phyloP scores from a whole-genome alignment of 2,113 vertebrate species.

The Scartelaos histophorus region DNA sequence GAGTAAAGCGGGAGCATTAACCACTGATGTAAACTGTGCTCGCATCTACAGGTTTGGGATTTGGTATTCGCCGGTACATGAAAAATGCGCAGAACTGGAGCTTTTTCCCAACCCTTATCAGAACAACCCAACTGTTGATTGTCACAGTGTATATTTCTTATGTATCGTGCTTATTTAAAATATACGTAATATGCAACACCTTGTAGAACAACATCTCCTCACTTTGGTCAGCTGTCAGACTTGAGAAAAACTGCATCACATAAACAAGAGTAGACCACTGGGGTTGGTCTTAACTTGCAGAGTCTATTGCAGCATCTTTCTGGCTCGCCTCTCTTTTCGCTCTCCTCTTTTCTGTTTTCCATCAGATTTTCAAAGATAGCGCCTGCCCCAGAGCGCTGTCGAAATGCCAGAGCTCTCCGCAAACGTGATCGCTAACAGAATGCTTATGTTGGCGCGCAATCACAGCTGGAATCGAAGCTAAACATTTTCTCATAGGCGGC shows the following conservation, averaged over 20 bases:
- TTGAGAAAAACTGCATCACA: not conserved
- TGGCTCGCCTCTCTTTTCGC: conserved; percentile 11
- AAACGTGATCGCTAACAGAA: conserved; percentile 47
- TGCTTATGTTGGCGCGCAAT: conserved; percentile 61
- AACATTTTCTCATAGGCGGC: conserved; percentile 43
- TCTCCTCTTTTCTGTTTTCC: conserved; percentile 43
- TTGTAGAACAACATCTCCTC: too few species aligned
- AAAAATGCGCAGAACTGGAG: too few species aligned
- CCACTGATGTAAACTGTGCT: too few species aligned
- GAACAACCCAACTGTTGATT: too few species aligned
- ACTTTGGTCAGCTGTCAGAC: not conserved
- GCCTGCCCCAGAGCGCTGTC: conserved; percentile 11
- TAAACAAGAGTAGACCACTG: not conserved
- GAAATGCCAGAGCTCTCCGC: conserved; percentile 41
- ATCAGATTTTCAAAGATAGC: conserved; percentile 45
- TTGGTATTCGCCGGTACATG: too few species aligned
- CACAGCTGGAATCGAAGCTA: conserved; percentile 62
- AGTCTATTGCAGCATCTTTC: conserved; percentile 11
- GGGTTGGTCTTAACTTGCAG: not conserved
- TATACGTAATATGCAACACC: too few species aligned
- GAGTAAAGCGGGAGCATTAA: too few species aligned
- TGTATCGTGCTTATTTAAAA: too few species aligned
- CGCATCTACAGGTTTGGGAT: too few species aligned
- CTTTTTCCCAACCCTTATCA: too few species aligned
- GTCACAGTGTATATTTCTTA: too few species aligned